A percentile compares a stretch with the other conserved stretches of the same genome.
These are phyloP conservation scores for Lithophane socia DNA, from an alignment of 2,888 invertebrate species.

Conservation along the genomic window DNA sequence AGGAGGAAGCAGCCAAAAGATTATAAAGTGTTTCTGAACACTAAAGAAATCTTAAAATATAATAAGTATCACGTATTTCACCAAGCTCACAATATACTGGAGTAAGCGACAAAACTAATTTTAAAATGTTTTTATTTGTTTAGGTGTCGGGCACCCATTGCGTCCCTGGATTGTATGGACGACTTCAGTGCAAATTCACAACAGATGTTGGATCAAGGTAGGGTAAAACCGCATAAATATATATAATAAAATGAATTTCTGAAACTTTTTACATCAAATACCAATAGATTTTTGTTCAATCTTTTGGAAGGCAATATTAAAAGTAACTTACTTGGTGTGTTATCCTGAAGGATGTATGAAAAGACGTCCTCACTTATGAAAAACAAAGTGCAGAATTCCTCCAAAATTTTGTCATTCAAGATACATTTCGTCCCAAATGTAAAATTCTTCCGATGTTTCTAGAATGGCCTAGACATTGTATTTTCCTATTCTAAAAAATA, in stretches of 20 bases:
- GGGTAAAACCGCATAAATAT: constrained; percentile 51
- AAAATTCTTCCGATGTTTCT: constrained; percentile 30
- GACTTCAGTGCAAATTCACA: constrained; percentile 94
- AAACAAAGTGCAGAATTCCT: constrained; percentile 3
- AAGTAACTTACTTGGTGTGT: constrained; percentile 21
- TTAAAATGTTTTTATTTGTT: constrained; percentile 70
- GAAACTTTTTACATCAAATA: not conserved
- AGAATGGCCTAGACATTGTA: constrained; percentile 24
- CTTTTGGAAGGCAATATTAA: not conserved
- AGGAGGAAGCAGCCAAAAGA: constrained; percentile 33
- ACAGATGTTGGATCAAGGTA: constrained; percentile 89
- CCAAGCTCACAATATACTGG: constrained; percentile 24
- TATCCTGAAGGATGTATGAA: not conserved
- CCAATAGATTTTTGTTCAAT: not conserved
- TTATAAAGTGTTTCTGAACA: constrained; percentile 34
- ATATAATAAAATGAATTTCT: not conserved
- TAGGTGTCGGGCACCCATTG: constrained; percentile 97
- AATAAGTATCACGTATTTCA: constrained; percentile 15
- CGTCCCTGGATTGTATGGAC: constrained; percentile 98
- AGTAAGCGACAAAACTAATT: constrained; percentile 43
- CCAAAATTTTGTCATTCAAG: constrained; percentile 32
- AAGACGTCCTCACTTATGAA: constrained; percentile 2
- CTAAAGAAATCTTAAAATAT: constrained; percentile 24
- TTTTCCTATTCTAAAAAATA: constrained; percentile 30
- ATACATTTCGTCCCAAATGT: constrained; percentile 16